phyloP scores from a whole-genome alignment of 2,888 invertebrate species.

The Cephus sareptanus region DNA sequence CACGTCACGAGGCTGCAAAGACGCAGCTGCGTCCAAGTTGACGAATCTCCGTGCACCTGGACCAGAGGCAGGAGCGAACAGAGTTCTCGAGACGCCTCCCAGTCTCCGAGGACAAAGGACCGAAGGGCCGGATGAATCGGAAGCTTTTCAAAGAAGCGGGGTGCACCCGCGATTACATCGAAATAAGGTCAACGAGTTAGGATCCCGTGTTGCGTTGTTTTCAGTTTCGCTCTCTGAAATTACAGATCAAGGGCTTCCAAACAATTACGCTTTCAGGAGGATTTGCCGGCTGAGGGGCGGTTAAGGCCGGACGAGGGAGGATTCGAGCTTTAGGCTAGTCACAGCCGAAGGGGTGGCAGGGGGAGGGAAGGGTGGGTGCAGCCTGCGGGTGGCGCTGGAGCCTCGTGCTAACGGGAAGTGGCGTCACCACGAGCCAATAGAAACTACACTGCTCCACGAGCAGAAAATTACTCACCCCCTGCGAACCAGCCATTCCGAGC shows the following conservation, averaged over 20 bases:
- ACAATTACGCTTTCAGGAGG: slow-evolving; percentile 48
- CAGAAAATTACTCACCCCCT: no score
- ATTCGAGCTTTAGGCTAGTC: slow-evolving; percentile 10
- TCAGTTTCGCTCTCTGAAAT: slow-evolving; percentile 39
- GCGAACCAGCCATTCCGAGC: no score
- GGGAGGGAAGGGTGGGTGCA: slow-evolving; percentile 38
- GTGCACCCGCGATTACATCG: slow-evolving; percentile 20
- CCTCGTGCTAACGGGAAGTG: slow-evolving; percentile 52
- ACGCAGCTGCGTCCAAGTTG: no score
- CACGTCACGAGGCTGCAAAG: no score
- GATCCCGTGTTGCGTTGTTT: slow-evolving; percentile 39
- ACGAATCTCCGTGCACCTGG: no score
- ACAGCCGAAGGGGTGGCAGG: slow-evolving; percentile 2
- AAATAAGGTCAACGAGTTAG: neutral
- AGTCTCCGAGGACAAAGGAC: no score
- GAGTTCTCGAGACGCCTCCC: no score
- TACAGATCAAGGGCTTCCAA: slow-evolving; percentile 49
- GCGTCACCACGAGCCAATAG: slow-evolving; percentile 45
- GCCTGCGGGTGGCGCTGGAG: slow-evolving; percentile 54
- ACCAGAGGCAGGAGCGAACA: no score
- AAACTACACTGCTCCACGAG: slow-evolving; percentile 17
- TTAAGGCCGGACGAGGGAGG: slow-evolving; percentile 11
- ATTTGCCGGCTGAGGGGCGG: slow-evolving; percentile 26
- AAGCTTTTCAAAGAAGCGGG: slow-evolving; percentile 12
- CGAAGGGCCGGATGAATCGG: no score